These are phyloP conservation scores for Callithrix jacchus DNA, from an alignment of 2,113 vertebrate genomes.

Conservation along the genomic window DNA sequence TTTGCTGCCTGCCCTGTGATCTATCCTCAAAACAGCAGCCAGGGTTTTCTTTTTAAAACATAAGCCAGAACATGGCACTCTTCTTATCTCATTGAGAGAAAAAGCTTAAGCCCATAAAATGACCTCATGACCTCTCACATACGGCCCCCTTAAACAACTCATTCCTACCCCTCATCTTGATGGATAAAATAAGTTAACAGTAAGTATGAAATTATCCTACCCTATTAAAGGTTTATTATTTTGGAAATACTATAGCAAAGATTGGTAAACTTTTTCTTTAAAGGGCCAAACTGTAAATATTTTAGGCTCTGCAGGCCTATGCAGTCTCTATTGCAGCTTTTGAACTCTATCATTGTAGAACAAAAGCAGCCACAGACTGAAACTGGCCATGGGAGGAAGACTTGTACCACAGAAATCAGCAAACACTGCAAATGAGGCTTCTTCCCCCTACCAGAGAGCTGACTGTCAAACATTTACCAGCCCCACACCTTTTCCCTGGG, in stretches of 20 bases:
- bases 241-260: not conserved
- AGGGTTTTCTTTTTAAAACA: not conserved
- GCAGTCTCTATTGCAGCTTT: not conserved
- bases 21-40: not conserved
- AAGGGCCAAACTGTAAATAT: not conserved
- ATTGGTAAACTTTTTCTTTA: not conserved
- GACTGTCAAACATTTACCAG: not conserved
- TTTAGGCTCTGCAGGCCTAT: not conserved
- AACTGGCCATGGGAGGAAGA: rapidly evolving
- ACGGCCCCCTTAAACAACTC: not conserved
- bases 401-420: not conserved
- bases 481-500: not conserved
- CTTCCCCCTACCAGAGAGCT: not conserved
- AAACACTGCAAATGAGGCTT: not conserved
- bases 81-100: not conserved
- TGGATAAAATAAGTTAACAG: not conserved
- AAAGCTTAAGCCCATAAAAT: not conserved
- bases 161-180: not conserved
- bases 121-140: not conserved
- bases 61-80: not conserved
- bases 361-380: not conserved
- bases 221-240: constrained; percentile 1
- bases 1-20: not conserved
- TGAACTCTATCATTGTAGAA: not conserved
- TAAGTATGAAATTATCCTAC: not conserved